Percentiles rank a stretch among this genome's conserved stretches.
Evolutionary conservation across 2,113 vertebrate species (phyloP).

Genomic region (Struthidea cinerea): DNA sequence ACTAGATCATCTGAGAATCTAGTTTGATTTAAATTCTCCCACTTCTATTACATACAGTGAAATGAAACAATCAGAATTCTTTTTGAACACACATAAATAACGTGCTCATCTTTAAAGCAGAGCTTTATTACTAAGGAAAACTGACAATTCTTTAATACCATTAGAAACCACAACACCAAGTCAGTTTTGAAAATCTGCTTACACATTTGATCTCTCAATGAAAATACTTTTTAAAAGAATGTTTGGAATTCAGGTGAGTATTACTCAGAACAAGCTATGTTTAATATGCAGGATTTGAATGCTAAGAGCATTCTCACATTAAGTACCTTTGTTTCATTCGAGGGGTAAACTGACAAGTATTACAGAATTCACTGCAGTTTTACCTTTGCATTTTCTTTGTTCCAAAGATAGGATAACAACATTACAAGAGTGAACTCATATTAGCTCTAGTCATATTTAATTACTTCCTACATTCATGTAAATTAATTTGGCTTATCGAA

Average conservation of each 20-base stretch:
- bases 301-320: neutral
- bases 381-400: neutral
- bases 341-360: neutral
- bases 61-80: neutral
- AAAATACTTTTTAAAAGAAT: constrained; percentile 43
- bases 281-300: constrained; percentile 51
- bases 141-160: neutral
- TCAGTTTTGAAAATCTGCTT: constrained; percentile 48
- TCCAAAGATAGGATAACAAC: neutral
- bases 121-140: neutral
- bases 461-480: neutral
- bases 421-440: neutral
- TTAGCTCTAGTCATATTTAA: neutral
- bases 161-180: neutral
- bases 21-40: neutral
- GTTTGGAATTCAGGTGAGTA: constrained; percentile 37
- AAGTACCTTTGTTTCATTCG: constrained; percentile 49
- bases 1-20: neutral
- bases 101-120: neutral
- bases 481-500: neutral
- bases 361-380: neutral
- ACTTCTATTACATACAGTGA: neutral
- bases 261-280: constrained; percentile 20
- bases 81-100: neutral
- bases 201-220: constrained; percentile 14